phyloP scores from a whole-genome alignment of 2,113 vertebrate species.

The Perccottus glenii region DNA sequence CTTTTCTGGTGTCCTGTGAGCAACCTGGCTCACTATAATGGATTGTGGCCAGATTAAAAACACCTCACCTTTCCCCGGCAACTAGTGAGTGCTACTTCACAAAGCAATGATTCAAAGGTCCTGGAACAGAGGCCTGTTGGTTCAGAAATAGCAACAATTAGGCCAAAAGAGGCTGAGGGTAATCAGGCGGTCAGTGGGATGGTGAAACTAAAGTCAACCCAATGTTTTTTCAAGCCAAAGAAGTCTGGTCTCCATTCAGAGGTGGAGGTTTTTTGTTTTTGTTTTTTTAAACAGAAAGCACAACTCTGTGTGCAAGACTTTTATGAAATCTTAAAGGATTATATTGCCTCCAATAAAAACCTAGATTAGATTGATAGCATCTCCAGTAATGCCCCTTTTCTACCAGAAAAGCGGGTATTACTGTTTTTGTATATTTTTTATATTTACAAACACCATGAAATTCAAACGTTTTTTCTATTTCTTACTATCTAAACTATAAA shows the following conservation, averaged over 20 bases:
- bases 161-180: not conserved
- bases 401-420: too few relatives aligned
- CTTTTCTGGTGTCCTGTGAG: slow-evolving; percentile 38
- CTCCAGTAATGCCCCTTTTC: too few relatives aligned
- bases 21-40: slow-evolving; percentile 31
- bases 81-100: not conserved
- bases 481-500: too few relatives aligned
- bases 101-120: slow-evolving; percentile 20
- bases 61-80: slow-evolving; percentile 40
- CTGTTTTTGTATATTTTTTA: too few relatives aligned
- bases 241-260: not conserved
- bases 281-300: not conserved
- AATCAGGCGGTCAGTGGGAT: not conserved
- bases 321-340: not conserved
- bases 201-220: not conserved
- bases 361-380: too few relatives aligned
- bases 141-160: not conserved
- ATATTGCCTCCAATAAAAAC: too few relatives aligned
- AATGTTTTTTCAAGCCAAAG: not conserved
- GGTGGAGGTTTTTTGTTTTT: not conserved
- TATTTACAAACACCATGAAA: too few relatives aligned
- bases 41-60: slow-evolving; percentile 21
- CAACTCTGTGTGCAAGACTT: not conserved
- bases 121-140: not conserved
- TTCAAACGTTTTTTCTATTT: too few relatives aligned